Percentiles rank a stretch among this genome's conserved stretches.
Conservation (phyloP, 1,140 invertebrate species). For the Coelopa frigida region DNA sequence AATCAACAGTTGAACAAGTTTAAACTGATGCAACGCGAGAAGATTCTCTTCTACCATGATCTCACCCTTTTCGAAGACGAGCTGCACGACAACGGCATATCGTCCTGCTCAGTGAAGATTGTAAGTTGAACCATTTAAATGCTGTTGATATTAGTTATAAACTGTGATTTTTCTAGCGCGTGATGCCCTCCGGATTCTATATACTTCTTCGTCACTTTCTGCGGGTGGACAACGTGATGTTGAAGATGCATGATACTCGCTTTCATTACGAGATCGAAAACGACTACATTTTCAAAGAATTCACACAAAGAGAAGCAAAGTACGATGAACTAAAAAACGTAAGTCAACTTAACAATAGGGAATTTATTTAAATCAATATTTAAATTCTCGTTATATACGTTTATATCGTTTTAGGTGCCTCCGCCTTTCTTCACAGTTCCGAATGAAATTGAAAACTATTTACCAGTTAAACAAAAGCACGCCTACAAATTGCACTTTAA, state of each 20-base stretch:
- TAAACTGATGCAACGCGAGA: conserved; percentile 80
- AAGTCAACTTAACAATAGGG: conserved; percentile 9
- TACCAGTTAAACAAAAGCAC: conserved; percentile 45
- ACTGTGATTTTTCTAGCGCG: conserved; percentile 60
- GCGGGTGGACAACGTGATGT: conserved; percentile 86
- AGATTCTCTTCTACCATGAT: conserved; percentile 93
- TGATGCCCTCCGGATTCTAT: conserved; percentile 92
- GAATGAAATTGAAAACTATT: conserved; percentile 50
- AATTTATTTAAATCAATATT: background rate
- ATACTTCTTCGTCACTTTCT: conserved; percentile 86
- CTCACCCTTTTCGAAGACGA: conserved; percentile 96
- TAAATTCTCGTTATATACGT: conserved; percentile 3
- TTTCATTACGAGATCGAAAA: conserved; percentile 77
- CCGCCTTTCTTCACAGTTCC: conserved; percentile 49
- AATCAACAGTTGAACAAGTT: conserved; percentile 81
- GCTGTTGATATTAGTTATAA: background rate
- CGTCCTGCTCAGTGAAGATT: conserved; percentile 86
- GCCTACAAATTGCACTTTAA: conserved; percentile 47
- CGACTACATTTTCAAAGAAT: conserved; percentile 69
- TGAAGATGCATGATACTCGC: conserved; percentile 86
- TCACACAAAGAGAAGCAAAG: conserved; percentile 64
- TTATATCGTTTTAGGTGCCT: conserved; percentile 41
- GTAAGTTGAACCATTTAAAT: conserved; percentile 55
- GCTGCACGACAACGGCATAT: conserved; percentile 94
- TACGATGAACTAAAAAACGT: conserved; percentile 52